Evolutionary conservation across 1,140 invertebrate genomes (phyloP).

Genomic region (Nylanderia fulva): DNA sequence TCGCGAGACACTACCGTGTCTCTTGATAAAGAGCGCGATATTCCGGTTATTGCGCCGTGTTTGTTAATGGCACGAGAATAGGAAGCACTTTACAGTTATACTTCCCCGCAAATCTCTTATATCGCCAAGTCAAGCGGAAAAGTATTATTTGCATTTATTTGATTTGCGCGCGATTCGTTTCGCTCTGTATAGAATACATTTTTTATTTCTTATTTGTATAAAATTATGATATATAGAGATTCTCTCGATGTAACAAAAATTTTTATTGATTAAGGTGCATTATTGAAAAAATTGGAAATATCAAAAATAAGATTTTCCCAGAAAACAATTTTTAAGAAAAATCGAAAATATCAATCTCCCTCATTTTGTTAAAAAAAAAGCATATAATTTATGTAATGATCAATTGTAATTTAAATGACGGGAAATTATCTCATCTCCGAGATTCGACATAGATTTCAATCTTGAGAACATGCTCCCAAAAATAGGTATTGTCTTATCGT

Average conservation of each 20-base stretch:
- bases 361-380: background rate
- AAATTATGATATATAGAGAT: background rate
- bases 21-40: constrained; percentile 42
- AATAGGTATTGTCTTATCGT: background rate
- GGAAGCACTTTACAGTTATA: constrained; percentile 48
- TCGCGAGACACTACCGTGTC: too few species aligned
- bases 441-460: background rate
- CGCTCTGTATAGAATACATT: background rate
- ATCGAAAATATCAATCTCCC: background rate
- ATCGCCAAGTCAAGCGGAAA: background rate
- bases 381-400: background rate
- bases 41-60: constrained; percentile 45
- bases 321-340: background rate
- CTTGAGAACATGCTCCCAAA: background rate
- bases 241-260: background rate
- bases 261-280: background rate
- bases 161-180: background rate
- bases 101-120: constrained; percentile 8
- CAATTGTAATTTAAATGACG: background rate
- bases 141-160: background rate
- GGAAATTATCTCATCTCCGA: background rate
- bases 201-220: background rate
- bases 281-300: background rate
- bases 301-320: background rate
- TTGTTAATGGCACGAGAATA: constrained; percentile 51